Conservation (phyloP, 2,797 vertebrate genomes). For the Neostethus bicornis region DNA sequence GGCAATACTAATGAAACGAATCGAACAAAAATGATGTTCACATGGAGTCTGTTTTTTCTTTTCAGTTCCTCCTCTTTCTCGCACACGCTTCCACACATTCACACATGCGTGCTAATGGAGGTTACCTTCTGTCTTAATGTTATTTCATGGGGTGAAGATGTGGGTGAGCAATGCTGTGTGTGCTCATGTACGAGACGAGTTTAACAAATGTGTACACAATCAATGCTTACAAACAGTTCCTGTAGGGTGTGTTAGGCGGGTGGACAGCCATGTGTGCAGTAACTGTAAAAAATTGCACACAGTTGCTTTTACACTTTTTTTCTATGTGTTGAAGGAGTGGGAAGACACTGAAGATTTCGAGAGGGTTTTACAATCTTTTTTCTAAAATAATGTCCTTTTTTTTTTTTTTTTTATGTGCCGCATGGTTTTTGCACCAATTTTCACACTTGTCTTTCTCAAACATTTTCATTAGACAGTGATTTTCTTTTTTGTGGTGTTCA, state of each 20-base stretch:
- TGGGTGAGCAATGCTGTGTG: conserved; percentile 1
- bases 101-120: conserved; percentile 20
- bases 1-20: no score
- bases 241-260: not conserved
- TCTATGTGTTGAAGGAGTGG: not conserved
- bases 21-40: no score
- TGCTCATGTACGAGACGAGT: not conserved
- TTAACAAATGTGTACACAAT: not conserved
- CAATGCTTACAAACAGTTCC: not conserved
- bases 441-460: conserved; percentile 18
- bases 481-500: conserved; percentile 38
- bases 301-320: conserved; percentile 19
- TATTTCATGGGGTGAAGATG: not conserved
- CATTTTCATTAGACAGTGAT: conserved; percentile 38
- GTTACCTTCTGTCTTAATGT: not conserved
- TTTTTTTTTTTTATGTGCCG: not conserved
- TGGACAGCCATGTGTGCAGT: not conserved
- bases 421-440: conserved; percentile 2
- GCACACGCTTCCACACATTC: conserved; percentile 10
- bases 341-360: conserved; percentile 12
- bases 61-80: conserved; percentile 7
- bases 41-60: no score
- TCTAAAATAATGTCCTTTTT: not conserved
- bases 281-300: conserved; percentile 10
- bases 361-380: no score